These are phyloP conservation scores for Acronicta leporina DNA, from an alignment of 2,888 invertebrate genomes.

Conservation along the genomic window DNA sequence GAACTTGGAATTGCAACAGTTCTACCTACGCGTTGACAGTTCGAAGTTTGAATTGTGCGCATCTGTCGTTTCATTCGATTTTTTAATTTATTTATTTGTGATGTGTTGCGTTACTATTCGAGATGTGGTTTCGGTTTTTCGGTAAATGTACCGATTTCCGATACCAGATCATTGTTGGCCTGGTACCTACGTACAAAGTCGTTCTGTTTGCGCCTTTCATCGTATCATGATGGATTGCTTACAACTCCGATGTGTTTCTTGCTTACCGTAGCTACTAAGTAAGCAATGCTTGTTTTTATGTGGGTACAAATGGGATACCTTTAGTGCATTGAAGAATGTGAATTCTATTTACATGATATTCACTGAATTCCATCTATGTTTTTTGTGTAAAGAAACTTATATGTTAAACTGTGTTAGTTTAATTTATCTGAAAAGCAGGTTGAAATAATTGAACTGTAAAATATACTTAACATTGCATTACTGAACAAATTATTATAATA, in stretches of 20 bases:
- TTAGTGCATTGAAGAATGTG: background rate
- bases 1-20: background rate
- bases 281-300: constrained; percentile 13
- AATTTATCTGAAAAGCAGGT: no score
- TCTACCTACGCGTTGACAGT: constrained; percentile 8
- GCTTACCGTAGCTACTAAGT: constrained; percentile 3
- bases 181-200: constrained; percentile 14
- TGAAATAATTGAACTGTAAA: no score
- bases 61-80: constrained; percentile 9
- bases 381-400: no score
- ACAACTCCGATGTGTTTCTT: constrained; percentile 18
- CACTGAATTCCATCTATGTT: no score
- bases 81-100: constrained; percentile 9
- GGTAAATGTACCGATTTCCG: constrained; percentile 11
- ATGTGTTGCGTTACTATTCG: constrained; percentile 16
- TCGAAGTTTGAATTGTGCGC: constrained; percentile 23
- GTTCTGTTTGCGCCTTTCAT: constrained; percentile 41
- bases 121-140: constrained; percentile 29
- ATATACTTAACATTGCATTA: no score
- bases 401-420: no score
- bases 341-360: background rate
- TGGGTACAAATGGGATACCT: background rate
- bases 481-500: no score
- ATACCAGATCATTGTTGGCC: constrained; percentile 28
- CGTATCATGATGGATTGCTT: constrained; percentile 37